Percentiles rank a stretch among this genome's conserved stretches.
phyloP scores from a whole-genome alignment of 2,888 invertebrate genomes.

The Cheilosia urbana region DNA sequence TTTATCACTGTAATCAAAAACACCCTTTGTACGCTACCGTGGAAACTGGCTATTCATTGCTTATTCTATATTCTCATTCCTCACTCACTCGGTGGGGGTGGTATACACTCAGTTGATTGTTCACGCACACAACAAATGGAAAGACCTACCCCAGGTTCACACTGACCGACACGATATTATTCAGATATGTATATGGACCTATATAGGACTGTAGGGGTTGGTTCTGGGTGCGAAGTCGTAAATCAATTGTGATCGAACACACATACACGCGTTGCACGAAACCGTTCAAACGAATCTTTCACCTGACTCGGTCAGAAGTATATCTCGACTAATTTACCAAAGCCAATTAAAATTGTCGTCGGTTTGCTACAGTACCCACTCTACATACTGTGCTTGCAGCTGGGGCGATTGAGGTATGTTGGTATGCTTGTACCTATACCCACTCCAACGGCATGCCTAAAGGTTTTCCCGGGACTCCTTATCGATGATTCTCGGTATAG shows the following conservation, averaged over 20 bases:
- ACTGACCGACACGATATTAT: slow-evolving; percentile 10
- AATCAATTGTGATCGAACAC: not conserved
- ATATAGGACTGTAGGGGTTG: not conserved
- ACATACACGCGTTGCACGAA: slow-evolving; percentile 15
- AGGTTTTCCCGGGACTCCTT: slow-evolving; percentile 5
- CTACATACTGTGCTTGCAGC: not conserved
- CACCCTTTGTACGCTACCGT: not conserved
- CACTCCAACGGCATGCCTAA: not conserved
- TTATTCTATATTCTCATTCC: not conserved
- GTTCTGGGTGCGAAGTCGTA: not conserved
- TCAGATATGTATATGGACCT: not conserved
- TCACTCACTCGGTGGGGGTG: not conserved
- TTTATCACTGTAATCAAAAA: slow-evolving; percentile 27
- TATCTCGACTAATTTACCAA: slow-evolving; percentile 83
- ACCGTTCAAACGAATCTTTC: slow-evolving; percentile 9
- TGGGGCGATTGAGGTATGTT: slow-evolving; percentile 18
- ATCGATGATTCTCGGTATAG: slow-evolving; percentile 16
- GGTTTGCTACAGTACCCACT: slow-evolving; percentile 13
- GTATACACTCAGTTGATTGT: not conserved
- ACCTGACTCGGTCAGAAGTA: slow-evolving; percentile 80
- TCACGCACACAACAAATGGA: not conserved
- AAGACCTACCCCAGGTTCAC: not conserved
- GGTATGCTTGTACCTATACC: slow-evolving; percentile 4
- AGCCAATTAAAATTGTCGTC: slow-evolving; percentile 82
- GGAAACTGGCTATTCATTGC: slow-evolving; percentile 7